phyloP scores from a whole-genome alignment of 2,797 vertebrate species.

The Typhlichthys eigenmanni region DNA sequence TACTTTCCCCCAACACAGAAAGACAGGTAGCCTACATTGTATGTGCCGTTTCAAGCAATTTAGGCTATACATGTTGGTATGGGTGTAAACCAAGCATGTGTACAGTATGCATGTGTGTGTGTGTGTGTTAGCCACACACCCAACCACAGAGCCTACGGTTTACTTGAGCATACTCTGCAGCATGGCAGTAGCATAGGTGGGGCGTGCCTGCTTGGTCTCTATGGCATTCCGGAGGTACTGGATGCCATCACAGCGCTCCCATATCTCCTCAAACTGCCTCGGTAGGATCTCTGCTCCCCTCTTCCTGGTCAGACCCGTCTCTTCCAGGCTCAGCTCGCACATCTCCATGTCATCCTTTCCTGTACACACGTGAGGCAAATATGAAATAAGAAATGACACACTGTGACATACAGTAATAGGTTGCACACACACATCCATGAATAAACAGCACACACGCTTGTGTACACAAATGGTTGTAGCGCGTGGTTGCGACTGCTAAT shows the following conservation, averaged over 20 bases:
- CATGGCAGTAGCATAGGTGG: slow-evolving; percentile 96
- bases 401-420: too few species aligned
- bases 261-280: slow-evolving; percentile 96
- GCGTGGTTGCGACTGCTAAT: too few species aligned
- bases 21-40: neutral
- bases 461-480: too few species aligned
- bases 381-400: too few species aligned
- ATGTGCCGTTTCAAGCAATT: neutral
- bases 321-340: slow-evolving; percentile 98
- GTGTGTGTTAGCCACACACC: neutral
- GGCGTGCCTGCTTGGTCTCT: slow-evolving; percentile 93
- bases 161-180: slow-evolving; percentile 93
- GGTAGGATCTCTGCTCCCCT: slow-evolving; percentile 95
- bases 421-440: neutral
- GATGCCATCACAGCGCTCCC: slow-evolving; percentile 97
- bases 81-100: neutral
- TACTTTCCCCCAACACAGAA: slow-evolving; percentile 29
- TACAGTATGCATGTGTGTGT: neutral
- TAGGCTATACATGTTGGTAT: too few species aligned
- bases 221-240: slow-evolving; percentile 95
- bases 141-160: slow-evolving; percentile 27
- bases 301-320: slow-evolving; percentile 96
- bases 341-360: slow-evolving; percentile 99
- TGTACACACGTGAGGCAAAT: slow-evolving; percentile 44
- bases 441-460: neutral